A percentile compares a stretch with the other conserved stretches of the same genome.
Evolutionary conservation across 2,888 invertebrate genomes (phyloP).

Genomic region (Agrotis segetum): DNA sequence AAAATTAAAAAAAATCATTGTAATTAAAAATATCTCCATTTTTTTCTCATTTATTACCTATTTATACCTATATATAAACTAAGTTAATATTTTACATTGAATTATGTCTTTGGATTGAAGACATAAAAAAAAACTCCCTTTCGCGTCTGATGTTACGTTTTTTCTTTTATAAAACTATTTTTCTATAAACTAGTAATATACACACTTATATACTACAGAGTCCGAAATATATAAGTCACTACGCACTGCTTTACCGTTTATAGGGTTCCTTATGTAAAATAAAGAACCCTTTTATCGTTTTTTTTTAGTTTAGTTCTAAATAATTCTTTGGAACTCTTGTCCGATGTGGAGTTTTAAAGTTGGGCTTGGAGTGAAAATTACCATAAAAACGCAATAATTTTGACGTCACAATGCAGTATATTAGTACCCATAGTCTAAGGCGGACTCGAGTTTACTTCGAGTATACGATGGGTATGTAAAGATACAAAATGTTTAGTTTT

Average conservation of each 20-base stretch:
- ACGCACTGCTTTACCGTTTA: slow-evolving; percentile 76
- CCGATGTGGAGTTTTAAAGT: slow-evolving; percentile 53
- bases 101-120: slow-evolving; percentile 67
- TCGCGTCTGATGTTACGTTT: slow-evolving; percentile 57
- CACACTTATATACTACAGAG: slow-evolving; percentile 79
- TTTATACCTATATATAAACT: slow-evolving; percentile 76
- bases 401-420: slow-evolving; percentile 41
- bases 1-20: slow-evolving; percentile 61
- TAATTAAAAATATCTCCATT: slow-evolving; percentile 85
- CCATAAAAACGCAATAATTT: slow-evolving; percentile 12
- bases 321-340: slow-evolving; percentile 67
- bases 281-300: slow-evolving; percentile 7
- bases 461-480: slow-evolving; percentile 43
- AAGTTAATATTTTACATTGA: slow-evolving; percentile 85
- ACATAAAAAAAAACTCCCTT: slow-evolving; percentile 61
- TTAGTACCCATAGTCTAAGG: slow-evolving; percentile 53
- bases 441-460: slow-evolving; percentile 49
- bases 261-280: slow-evolving; percentile 1
- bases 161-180: slow-evolving; percentile 78
- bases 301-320: slow-evolving; percentile 56
- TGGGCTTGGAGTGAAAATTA: slow-evolving; percentile 36
- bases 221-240: slow-evolving; percentile 78
- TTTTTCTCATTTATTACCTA: slow-evolving; percentile 80
- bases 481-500: slow-evolving; percentile 33
- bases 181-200: slow-evolving; percentile 80